These are phyloP conservation scores for Enchytraeus crypticus DNA, from an alignment of 2,888 invertebrate genomes.

Conservation along the genomic window DNA sequence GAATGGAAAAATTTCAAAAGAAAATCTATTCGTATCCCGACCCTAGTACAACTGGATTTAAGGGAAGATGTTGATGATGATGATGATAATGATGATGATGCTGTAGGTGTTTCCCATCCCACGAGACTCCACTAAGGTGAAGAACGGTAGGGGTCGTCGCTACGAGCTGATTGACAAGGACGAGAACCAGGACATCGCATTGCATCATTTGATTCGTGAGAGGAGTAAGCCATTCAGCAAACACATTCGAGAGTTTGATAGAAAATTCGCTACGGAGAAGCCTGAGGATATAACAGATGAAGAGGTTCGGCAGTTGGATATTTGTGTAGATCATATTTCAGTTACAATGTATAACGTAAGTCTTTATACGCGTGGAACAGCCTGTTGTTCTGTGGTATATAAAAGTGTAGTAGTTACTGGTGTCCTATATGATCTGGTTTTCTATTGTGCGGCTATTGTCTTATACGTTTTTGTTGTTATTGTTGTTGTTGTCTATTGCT, in stretches of 20 bases:
- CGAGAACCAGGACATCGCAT: constrained; percentile 6
- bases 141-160: neutral
- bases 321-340: neutral
- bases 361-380: neutral
- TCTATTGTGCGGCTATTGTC: too few relatives aligned
- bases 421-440: too few relatives aligned
- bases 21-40: too few relatives aligned
- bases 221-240: neutral
- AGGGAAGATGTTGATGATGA: too few relatives aligned
- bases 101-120: constrained; percentile 35
- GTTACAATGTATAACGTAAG: neutral
- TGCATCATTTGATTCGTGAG: constrained; percentile 22
- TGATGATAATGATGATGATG: too few relatives aligned
- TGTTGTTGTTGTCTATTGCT: too few relatives aligned
- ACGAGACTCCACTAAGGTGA: constrained; percentile 3
- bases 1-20: too few relatives aligned
- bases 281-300: constrained; percentile 1
- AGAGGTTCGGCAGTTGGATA: neutral
- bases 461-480: too few relatives aligned
- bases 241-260: neutral
- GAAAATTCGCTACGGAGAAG: neutral
- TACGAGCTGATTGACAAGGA: constrained; percentile 12
- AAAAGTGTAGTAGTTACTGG: too few relatives aligned
- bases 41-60: too few relatives aligned
- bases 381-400: too few relatives aligned